A percentile compares a stretch with the other conserved stretches of the same genome.
Evolutionary conservation across 2,113 vertebrate species (phyloP).

Genomic region (Heterotilapia buettikoferi): DNA sequence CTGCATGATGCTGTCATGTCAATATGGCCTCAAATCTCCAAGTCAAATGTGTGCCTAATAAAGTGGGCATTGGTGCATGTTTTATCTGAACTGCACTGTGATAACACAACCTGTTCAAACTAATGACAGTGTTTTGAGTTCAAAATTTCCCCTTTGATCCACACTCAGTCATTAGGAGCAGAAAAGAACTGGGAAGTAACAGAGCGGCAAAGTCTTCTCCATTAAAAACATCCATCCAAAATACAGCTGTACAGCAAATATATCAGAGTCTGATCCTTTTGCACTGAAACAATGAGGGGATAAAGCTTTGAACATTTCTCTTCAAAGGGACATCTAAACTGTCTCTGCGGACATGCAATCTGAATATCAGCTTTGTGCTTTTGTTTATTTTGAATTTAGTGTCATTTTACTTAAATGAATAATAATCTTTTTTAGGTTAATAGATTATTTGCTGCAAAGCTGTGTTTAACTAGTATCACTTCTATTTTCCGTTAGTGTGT

Average conservation of each 20-base stretch:
- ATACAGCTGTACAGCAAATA: neutral
- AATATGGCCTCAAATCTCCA: neutral
- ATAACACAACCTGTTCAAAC: neutral
- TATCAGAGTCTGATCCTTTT: neutral
- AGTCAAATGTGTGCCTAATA: neutral
- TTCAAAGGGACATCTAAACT: neutral
- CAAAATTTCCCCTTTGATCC: neutral
- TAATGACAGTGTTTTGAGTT: neutral
- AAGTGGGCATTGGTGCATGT: neutral
- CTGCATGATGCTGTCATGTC: neutral
- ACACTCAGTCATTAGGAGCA: neutral
- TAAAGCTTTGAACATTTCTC: neutral
- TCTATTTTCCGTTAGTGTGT: neutral
- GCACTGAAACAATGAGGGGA: neutral
- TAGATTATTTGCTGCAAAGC: neutral
- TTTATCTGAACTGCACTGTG: neutral
- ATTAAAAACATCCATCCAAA: neutral
- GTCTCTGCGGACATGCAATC: neutral
- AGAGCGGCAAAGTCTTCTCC: accelerated
- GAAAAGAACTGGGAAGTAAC: neutral
- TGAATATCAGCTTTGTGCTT: neutral
- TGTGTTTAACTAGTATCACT: neutral
- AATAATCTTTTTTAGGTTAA: neutral
- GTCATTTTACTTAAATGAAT: neutral
- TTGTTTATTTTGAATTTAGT: neutral